These are phyloP conservation scores for Gadus chalcogrammus DNA, from an alignment of 2,113 vertebrate species.

Conservation along the genomic window DNA sequence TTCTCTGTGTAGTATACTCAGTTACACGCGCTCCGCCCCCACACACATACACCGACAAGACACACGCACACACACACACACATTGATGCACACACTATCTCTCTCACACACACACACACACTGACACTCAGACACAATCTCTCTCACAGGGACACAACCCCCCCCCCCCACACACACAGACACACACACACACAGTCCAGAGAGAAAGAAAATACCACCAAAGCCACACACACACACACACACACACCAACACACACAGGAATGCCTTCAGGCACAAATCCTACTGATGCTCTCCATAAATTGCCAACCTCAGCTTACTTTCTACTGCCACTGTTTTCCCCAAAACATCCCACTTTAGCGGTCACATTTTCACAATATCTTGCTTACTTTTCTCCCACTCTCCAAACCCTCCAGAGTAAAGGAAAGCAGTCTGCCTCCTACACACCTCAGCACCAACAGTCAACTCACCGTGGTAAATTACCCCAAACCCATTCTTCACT, in stretches of 20 bases:
- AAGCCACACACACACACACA: constrained; percentile 12
- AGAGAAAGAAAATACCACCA: constrained; percentile 35
- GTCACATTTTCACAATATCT: neutral
- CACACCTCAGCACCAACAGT: no score
- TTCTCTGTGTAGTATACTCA: no score
- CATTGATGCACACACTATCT: neutral
- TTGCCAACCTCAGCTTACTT: constrained; percentile 25
- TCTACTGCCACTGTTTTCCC: neutral
- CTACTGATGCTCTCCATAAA: constrained; percentile 41
- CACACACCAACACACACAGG: constrained; percentile 1
- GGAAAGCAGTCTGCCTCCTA: no score
- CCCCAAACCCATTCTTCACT: no score
- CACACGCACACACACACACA: constrained; percentile 43
- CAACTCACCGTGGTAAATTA: no score
- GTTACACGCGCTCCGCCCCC: no score
- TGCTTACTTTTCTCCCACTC: constrained; percentile 3
- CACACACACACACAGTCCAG: neutral
- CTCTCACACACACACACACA: constrained; percentile 3
- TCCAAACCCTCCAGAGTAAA: no score
- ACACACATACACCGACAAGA: no score
- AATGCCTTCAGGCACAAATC: constrained; percentile 3
- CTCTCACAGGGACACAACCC: constrained; percentile 58
- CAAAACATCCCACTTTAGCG: neutral
- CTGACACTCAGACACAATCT: neutral
- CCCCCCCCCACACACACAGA: constrained; percentile 45